Percentiles rank a stretch among this genome's conserved stretches.
Conservation (phyloP, 2,797 vertebrate species). For the Urosaurus nigricauda region DNA sequence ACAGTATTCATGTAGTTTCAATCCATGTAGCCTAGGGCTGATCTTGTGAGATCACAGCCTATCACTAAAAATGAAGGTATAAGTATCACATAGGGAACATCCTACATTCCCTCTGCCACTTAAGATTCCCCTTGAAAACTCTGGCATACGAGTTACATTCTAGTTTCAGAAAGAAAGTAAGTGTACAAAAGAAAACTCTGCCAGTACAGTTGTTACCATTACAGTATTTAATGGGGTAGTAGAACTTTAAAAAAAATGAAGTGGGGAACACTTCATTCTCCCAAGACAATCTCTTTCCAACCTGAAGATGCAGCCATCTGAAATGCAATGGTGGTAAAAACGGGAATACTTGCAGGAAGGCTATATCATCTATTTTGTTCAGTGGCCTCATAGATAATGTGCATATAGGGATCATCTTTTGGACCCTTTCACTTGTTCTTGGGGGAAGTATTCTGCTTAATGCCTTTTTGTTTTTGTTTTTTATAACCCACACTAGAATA, state of each 20-base stretch:
- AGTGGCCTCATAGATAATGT: background rate
- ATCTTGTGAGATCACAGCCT: background rate
- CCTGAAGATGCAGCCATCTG: background rate
- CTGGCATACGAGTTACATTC: background rate
- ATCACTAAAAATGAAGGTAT: background rate
- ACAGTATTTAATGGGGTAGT: background rate
- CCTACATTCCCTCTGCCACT: background rate
- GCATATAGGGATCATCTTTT: background rate
- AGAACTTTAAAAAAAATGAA: background rate
- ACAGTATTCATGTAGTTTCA: too few species aligned
- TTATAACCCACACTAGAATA: background rate
- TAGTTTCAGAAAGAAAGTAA: background rate
- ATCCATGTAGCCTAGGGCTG: background rate
- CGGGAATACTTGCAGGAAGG: background rate
- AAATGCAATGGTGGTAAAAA: background rate
- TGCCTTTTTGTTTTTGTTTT: background rate
- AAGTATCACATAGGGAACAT: background rate
- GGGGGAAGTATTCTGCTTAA: background rate
- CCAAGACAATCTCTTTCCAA: background rate
- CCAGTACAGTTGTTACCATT: background rate
- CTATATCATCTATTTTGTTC: background rate
- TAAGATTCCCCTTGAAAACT: background rate
- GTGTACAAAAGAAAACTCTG: background rate
- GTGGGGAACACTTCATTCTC: background rate
- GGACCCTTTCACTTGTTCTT: background rate